Percentiles rank a stretch among this genome's conserved stretches.
These are phyloP conservation scores for Myanophis thanlyinensis DNA, from an alignment of 2,113 vertebrate genomes.

Conservation along the genomic window DNA sequence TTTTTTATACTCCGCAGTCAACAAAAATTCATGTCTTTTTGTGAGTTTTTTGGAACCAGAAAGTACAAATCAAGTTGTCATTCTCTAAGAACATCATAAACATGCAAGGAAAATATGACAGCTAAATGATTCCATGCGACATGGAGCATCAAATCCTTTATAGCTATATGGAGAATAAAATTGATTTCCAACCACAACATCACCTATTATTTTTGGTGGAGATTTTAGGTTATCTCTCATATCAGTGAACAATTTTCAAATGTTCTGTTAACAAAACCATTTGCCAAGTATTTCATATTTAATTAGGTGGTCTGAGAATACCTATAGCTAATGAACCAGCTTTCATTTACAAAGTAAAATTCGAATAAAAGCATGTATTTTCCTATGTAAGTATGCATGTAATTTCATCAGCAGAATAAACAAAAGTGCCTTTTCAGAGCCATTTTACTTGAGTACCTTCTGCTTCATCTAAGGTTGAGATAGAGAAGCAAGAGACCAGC, in stretches of 20 bases:
- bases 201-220: slow-evolving; percentile 12
- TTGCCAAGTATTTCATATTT: neutral
- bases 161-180: slow-evolving; percentile 13
- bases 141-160: slow-evolving; percentile 21
- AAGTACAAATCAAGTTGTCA: slow-evolving; percentile 32
- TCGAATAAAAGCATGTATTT: neutral
- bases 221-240: neutral
- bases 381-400: neutral
- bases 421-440: neutral
- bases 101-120: slow-evolving; percentile 17
- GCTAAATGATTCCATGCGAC: slow-evolving; percentile 24
- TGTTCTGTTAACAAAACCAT: neutral
- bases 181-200: slow-evolving; percentile 15
- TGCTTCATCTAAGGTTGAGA: neutral
- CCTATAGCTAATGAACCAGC: neutral
- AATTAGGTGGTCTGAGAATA: neutral
- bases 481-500: neutral
- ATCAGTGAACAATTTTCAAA: neutral
- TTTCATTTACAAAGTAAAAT: neutral
- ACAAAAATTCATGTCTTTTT: slow-evolving; percentile 17
- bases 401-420: neutral
- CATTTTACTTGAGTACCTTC: neutral
- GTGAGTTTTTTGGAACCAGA: slow-evolving; percentile 13
- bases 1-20: neutral
- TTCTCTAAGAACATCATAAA: slow-evolving; percentile 11